Percentiles rank a stretch among this genome's conserved stretches.
Evolutionary conservation across 2,113 vertebrate genomes (phyloP).

Genomic region (Nothoprocta perdicaria): DNA sequence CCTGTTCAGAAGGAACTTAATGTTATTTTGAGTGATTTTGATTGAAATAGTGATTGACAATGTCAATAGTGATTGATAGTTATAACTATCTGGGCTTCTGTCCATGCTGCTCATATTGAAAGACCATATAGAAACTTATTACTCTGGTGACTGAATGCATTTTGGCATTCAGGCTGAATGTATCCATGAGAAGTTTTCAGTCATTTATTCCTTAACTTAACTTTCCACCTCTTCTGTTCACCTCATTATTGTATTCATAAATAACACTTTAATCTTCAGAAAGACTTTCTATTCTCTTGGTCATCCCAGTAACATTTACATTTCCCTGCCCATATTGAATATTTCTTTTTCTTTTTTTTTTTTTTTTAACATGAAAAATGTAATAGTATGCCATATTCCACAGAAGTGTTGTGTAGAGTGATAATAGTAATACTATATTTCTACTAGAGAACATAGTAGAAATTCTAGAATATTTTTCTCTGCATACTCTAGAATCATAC

Average conservation of each 20-base stretch:
- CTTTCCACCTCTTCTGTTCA: neutral
- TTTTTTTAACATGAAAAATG: neutral
- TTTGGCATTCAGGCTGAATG: neutral
- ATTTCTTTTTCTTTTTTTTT: neutral
- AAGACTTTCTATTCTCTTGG: neutral
- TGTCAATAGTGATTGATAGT: neutral
- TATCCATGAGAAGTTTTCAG: neutral
- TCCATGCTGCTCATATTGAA: neutral
- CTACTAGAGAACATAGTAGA: neutral
- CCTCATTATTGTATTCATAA: neutral
- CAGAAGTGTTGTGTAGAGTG: neutral
- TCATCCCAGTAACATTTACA: slow-evolving; percentile 7
- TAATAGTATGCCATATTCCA: neutral
- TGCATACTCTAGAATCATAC: neutral
- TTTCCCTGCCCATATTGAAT: neutral
- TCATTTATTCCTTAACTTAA: neutral
- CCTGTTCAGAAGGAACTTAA: neutral
- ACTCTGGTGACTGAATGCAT: neutral
- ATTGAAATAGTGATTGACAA: neutral
- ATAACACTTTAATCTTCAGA: neutral
- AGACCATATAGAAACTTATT: neutral
- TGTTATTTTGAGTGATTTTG: neutral
- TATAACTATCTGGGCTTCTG: neutral
- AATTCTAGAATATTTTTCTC: neutral
- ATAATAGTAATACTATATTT: neutral